phyloP scores from a whole-genome alignment of 1,140 invertebrate genomes.

The Lethrus apterus region DNA sequence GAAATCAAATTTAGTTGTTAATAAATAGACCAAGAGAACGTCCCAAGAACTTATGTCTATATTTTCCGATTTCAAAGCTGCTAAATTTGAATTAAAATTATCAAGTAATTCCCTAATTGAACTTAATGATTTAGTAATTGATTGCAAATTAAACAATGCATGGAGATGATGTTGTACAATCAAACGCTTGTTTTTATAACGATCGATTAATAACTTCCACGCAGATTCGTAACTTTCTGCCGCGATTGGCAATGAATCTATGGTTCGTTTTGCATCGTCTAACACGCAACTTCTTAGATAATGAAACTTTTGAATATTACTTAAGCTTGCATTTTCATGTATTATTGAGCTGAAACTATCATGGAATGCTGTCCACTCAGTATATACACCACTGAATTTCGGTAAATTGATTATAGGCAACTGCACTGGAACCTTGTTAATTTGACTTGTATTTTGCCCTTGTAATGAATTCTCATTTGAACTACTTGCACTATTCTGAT shows the following conservation, averaged over 20 bases:
- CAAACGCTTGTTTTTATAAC: conserved; percentile 4
- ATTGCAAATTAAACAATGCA: conserved; percentile 1
- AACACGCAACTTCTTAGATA: conserved; percentile 9
- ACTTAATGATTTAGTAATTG: neutral
- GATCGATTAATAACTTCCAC: conserved; percentile 2
- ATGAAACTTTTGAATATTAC: conserved; percentile 11
- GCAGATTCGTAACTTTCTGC: conserved; percentile 3
- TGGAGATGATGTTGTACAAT: conserved; percentile 7
- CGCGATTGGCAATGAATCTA: conserved; percentile 4
- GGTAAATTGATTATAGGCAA: conserved; percentile 14
- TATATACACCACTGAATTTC: conserved; percentile 13
- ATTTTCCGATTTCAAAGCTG: neutral
- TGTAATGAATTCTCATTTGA: no score
- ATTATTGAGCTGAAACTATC: conserved; percentile 10
- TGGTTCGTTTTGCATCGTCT: conserved; percentile 1
- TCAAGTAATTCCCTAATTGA: neutral
- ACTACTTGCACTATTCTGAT: no score
- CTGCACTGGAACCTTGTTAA: conserved; percentile 6
- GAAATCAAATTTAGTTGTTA: conserved; percentile 3
- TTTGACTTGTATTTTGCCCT: neutral
- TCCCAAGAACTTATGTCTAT: conserved; percentile 2
- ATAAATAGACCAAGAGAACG: conserved; percentile 2
- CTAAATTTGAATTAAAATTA: neutral
- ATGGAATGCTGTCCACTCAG: conserved; percentile 14
- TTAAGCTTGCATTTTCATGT: conserved; percentile 5